Evolutionary conservation across 2,888 invertebrate species (phyloP).

Genomic region (Cecidostiba fungosa): DNA sequence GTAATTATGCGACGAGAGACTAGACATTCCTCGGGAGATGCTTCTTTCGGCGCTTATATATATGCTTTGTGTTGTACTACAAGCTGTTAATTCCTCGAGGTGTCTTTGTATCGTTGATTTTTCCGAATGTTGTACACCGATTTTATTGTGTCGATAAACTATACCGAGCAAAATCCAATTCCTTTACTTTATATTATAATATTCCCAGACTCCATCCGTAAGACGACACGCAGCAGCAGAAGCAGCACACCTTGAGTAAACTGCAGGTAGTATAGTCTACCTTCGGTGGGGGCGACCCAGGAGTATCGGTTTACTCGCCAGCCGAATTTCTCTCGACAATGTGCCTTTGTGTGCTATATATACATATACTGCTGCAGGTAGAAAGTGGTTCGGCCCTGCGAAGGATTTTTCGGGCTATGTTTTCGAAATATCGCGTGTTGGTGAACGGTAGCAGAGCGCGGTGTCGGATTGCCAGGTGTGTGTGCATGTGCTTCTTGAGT

Average conservation of each 20-base stretch:
- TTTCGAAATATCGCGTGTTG: background rate
- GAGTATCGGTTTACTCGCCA: constrained; percentile 51
- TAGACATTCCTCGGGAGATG: background rate
- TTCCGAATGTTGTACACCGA: background rate
- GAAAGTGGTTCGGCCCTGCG: background rate
- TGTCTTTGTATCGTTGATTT: background rate
- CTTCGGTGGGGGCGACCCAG: constrained; percentile 34
- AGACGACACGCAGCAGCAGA: background rate
- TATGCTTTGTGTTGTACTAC: background rate
- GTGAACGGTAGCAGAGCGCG: background rate
- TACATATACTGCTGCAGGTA: background rate
- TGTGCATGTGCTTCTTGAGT: background rate
- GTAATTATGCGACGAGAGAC: constrained; percentile 24
- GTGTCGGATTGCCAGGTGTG: background rate
- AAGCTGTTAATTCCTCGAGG: background rate
- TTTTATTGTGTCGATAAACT: no score
- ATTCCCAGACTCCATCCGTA: background rate
- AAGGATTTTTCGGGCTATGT: constrained; percentile 19
- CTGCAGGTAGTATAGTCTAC: background rate
- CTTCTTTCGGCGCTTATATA: background rate
- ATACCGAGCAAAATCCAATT: background rate
- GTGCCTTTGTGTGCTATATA: constrained; percentile 6
- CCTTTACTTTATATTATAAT: background rate
- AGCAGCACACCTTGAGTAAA: background rate
- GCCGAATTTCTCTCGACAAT: constrained; percentile 44